These are phyloP conservation scores for Lophura swinhoii DNA, from an alignment of 2,797 vertebrate genomes.

Conservation along the genomic window DNA sequence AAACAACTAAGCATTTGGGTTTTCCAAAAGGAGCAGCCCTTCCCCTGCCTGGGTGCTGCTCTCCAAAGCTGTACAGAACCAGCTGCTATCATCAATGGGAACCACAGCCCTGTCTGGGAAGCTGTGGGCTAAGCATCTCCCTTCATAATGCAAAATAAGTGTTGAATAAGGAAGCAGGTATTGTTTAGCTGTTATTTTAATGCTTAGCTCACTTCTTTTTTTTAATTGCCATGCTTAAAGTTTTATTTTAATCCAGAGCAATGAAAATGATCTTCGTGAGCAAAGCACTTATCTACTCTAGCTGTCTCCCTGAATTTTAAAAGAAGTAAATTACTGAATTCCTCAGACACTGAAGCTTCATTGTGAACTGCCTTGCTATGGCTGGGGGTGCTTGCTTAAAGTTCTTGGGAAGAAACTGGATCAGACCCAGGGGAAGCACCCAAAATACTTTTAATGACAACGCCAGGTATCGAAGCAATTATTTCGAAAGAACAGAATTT, in stretches of 20 bases:
- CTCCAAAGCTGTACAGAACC: not conserved
- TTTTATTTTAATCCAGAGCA: conserved; percentile 11
- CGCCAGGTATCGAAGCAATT: conserved; percentile 10
- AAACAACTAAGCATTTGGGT: not conserved
- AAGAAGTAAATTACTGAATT: not conserved
- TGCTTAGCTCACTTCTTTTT: not conserved
- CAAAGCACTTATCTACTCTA: not conserved
- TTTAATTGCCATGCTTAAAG: not conserved
- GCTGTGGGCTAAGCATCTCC: not conserved
- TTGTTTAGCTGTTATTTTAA: not conserved
- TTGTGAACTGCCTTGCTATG: not conserved
- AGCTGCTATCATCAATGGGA: not conserved
- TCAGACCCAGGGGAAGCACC: conserved; percentile 37
- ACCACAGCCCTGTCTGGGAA: not conserved
- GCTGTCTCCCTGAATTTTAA: conserved; percentile 1
- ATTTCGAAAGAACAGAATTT: conserved; percentile 17
- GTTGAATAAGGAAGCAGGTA: too few species aligned
- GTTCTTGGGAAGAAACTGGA: not conserved
- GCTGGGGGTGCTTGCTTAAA: not conserved
- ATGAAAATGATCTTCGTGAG: not conserved
- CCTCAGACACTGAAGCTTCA: not conserved
- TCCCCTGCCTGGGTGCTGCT: not conserved
- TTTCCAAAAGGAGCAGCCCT: not conserved
- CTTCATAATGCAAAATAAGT: not conserved
- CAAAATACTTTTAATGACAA: conserved; percentile 48